Base-by-base conservation (phyloP, 1,140 invertebrate genomes). In the Euura saliciscinereae region DNA sequence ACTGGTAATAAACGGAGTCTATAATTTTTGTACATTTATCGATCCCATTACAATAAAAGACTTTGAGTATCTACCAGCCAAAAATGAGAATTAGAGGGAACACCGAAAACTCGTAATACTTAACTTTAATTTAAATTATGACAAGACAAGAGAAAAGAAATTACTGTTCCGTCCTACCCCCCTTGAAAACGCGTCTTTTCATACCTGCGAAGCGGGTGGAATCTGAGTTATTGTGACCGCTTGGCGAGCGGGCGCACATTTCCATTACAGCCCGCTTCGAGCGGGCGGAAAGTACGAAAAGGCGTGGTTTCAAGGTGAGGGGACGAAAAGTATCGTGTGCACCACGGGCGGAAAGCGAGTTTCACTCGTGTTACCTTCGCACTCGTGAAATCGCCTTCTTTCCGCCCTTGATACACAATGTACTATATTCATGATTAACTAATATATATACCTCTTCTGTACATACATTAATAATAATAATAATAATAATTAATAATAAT, bases 361-460 rank as follows among this genome's bases (percentile, higher is more conserved):
- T n/a, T n/a, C 28, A 28, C 28, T 28, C 28, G 28, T 28, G 28
- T 1, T 28, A 28, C 28, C 28, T 28, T 28, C 28, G 28, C 28
- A 28, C 28, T 28, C 28, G 28, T 28, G 28, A 28, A 28, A 28
- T 28, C 28, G 28, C 28, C 28, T 28, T 28, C 28, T 28, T 28
- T 28, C 28, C 28, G 28, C 28, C 28, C 28, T 28, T 28, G 28
- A 28, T 28, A 28, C 7, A 51, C 11, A 77, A 79, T 78, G 73
- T 76, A 80, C 75, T 68, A 74, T 75, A 78, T 79, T 78, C 74
- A 77, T 77, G 78, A 75, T 28, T 76, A 74, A 59, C 51, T 4
- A n/a, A 59, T 59, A 59, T 59, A 59, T 79, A 79, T 82, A 82
- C 77, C 78, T 82, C 78, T 80, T 80, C 79, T 83, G 82, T 83